These are phyloP conservation scores for Calidris pygmaea DNA, from an alignment of 2,113 vertebrate genomes.

Conservation along the genomic window DNA sequence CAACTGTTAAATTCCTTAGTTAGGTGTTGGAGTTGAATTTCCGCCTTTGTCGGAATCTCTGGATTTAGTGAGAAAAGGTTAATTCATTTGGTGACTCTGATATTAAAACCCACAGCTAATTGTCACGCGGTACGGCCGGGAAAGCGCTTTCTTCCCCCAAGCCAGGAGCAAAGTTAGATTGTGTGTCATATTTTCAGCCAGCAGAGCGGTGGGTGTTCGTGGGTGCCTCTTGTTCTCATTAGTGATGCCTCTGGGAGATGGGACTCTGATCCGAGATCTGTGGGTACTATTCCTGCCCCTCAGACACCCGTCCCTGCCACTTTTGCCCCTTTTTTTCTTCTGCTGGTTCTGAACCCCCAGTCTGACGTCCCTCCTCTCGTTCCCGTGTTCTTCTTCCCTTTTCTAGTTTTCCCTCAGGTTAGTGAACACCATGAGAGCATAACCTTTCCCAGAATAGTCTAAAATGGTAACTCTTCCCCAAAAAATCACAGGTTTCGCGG, in stretches of 20 bases:
- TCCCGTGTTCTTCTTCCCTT: neutral
- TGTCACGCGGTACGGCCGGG: neutral
- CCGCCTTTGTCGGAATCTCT: neutral
- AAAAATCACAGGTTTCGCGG: neutral
- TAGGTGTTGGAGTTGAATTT: neutral
- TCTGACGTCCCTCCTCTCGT: neutral
- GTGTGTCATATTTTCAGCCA: neutral
- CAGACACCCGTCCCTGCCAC: fast-evolving
- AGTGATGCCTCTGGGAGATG: fast-evolving
- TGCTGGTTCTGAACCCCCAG: neutral
- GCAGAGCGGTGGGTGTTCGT: fast-evolving
- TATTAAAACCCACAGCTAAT: constrained; percentile 11
- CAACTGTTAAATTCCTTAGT: neutral
- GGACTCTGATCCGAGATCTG: fast-evolving
- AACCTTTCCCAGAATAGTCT: neutral
- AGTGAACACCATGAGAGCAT: fast-evolving
- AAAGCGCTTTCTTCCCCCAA: neutral
- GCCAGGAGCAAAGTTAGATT: neutral
- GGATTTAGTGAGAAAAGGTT: constrained; percentile 49
- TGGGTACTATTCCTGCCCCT: neutral
- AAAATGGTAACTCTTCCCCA: neutral
- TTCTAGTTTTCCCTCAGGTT: neutral
- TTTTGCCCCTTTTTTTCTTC: neutral
- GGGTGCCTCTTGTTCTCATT: neutral
- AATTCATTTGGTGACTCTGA: constrained; percentile 32